Evolutionary conservation across 2,888 invertebrate species (phyloP).

Genomic region (Aleiodes alternator): DNA sequence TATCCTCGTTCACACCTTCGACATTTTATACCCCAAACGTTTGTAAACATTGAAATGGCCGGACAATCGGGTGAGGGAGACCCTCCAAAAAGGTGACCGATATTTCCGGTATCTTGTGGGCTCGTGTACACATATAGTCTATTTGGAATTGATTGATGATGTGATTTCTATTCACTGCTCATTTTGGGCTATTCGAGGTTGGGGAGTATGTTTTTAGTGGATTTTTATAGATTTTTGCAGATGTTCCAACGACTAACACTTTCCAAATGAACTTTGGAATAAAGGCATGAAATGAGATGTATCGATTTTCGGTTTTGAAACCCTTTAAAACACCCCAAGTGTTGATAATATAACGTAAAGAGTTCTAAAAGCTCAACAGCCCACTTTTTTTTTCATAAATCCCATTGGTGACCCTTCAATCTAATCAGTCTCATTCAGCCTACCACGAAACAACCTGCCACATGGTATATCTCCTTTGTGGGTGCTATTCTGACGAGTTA

Average conservation of each 20-base stretch:
- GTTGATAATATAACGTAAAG: neutral
- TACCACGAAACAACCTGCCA: slow-evolving; percentile 71
- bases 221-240: slow-evolving; percentile 17
- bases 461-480: slow-evolving; percentile 60
- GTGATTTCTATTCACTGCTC: slow-evolving; percentile 18
- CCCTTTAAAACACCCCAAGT: neutral
- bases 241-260: neutral
- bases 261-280: too few species aligned
- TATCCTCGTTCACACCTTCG: slow-evolving; percentile 54
- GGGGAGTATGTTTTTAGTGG: neutral
- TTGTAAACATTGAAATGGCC: slow-evolving; percentile 49
- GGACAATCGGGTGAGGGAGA: neutral
- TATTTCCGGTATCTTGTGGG: slow-evolving; percentile 35
- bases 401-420: slow-evolving; percentile 63
- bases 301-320: neutral
- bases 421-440: slow-evolving; percentile 71
- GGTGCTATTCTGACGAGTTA: slow-evolving; percentile 36
- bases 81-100: slow-evolving; percentile 15
- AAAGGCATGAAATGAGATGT: too few species aligned
- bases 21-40: slow-evolving; percentile 41
- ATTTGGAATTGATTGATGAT: slow-evolving; percentile 14
- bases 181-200: slow-evolving; percentile 7
- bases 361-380: slow-evolving; percentile 10
- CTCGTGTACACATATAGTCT: slow-evolving; percentile 27
- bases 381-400: slow-evolving; percentile 37